Evolutionary conservation across 1,140 invertebrate species (phyloP).

Genomic region (Eriosoma lanigerum): DNA sequence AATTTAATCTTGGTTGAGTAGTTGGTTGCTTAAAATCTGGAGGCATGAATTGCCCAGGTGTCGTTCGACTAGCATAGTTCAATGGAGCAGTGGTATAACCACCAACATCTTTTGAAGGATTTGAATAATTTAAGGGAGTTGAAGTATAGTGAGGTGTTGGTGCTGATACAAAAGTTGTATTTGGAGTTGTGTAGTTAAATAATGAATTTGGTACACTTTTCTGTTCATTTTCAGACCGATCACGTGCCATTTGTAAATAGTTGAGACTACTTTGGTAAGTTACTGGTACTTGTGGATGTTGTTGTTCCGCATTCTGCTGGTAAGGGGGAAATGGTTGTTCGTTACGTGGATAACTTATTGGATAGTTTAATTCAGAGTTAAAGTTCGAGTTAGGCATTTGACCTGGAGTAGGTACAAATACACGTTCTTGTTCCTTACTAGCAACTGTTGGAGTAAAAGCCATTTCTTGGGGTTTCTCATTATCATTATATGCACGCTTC

Average conservation of each 20-base stretch:
- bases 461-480: slow-evolving; percentile 54
- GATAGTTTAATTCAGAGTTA: slow-evolving; percentile 30
- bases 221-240: slow-evolving; percentile 25
- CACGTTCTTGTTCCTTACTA: slow-evolving; percentile 49
- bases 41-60: slow-evolving; percentile 27
- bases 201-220: slow-evolving; percentile 35
- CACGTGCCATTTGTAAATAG: slow-evolving; percentile 43
- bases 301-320: slow-evolving; percentile 33
- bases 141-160: slow-evolving; percentile 41
- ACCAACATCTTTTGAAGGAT: slow-evolving; percentile 27
- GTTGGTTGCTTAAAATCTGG: slow-evolving; percentile 32
- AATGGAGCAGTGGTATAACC: slow-evolving; percentile 39
- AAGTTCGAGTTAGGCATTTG: slow-evolving; percentile 54
- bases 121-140: slow-evolving; percentile 44
- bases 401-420: slow-evolving; percentile 56
- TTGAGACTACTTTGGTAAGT: slow-evolving; percentile 39
- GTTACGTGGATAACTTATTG: slow-evolving; percentile 21
- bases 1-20: slow-evolving; percentile 39
- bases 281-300: slow-evolving; percentile 13
- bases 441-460: slow-evolving; percentile 54
- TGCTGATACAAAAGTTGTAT: slow-evolving; percentile 37
- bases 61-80: slow-evolving; percentile 38
- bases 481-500: slow-evolving; percentile 65
- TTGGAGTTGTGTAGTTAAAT: slow-evolving; percentile 25
- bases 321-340: slow-evolving; percentile 29